Base-by-base conservation (phyloP, 2,113 vertebrate species). In the Otis tarda region DNA sequence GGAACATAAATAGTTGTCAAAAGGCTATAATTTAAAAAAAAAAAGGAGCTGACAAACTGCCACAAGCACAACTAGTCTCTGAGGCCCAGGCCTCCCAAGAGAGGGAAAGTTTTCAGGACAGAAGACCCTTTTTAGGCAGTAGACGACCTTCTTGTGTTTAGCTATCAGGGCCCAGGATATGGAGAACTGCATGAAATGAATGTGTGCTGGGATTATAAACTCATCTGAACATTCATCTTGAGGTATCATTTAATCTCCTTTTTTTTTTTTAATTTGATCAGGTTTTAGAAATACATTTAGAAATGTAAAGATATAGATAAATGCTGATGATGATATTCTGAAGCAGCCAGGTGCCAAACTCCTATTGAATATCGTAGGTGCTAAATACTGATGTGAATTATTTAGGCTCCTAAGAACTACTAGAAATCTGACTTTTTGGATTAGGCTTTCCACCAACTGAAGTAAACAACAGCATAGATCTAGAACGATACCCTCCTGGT, bases 111-210 rank as follows among this genome's bases (percentile, higher is more conserved):
- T 90, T 90, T 86, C 22, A 22, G 61, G 33, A 30, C 12, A 28
- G 24, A 80, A 75, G 12, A 56, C 17, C 22, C 6, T 71, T 70
- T 19, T 56, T 77, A 91, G 45, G 30, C 49, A 81, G 71, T 43
- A 81, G 59, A 4, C 78, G 19, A 71, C 12, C 14, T 56, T 25
- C 18, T 63, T 73, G 39, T 49, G 3, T 18, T 49, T 35, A 69
- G 18, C 21, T 56, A 3, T 45, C 0, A 0, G 53, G 27, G 35
- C 7, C 53, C 27, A 47, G 39, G 25, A 39, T 35, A 30, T 7
- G n/a, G 25, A 78, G 18, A 68, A 33, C 12, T 43, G 11, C 41
- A 24, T 55, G 21, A 17, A n/a, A 43, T 5, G 23, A 35, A 28
- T 10, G 2, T 71, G 9, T 60, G 39, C 20, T 25, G 23, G 14